Conservation (phyloP, 1,140 invertebrate genomes). For the Thalassaphorura encarpata region DNA sequence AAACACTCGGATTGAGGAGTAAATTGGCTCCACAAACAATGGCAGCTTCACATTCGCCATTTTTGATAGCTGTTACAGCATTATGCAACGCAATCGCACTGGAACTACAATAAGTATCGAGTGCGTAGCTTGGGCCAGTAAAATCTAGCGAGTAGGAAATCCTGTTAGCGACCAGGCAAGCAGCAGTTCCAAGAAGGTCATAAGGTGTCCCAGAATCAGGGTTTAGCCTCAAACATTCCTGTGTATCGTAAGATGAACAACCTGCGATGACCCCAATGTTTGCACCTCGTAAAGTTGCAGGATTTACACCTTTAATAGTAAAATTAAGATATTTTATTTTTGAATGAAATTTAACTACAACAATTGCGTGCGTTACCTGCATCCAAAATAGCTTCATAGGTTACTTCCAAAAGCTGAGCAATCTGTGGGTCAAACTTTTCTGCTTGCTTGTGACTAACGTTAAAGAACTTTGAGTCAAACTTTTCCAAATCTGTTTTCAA, state of each 20-base stretch:
- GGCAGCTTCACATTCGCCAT: slow-evolving; percentile 81
- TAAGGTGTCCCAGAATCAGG: slow-evolving; percentile 77
- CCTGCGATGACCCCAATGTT: slow-evolving; percentile 74
- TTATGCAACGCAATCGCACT: slow-evolving; percentile 78
- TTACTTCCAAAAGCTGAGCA: slow-evolving; percentile 74
- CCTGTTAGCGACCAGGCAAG: slow-evolving; percentile 93
- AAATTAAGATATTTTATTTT: slow-evolving; percentile 4
- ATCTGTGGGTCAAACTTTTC: slow-evolving; percentile 92
- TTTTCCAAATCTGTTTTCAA: slow-evolving; percentile 66
- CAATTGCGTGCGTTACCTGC: no score
- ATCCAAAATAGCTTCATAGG: slow-evolving; percentile 90
- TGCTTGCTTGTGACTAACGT: slow-evolving; percentile 85
- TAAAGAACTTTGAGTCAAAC: slow-evolving; percentile 90
- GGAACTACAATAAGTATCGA: slow-evolving; percentile 94
- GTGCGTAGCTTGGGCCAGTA: slow-evolving; percentile 75
- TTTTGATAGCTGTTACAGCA: slow-evolving; percentile 67
- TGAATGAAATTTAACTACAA: no score
- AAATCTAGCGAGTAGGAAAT: slow-evolving; percentile 93
- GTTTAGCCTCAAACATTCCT: slow-evolving; percentile 67
- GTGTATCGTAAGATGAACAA: slow-evolving; percentile 71
- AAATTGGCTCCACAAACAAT: slow-evolving; percentile 77
- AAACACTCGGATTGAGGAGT: slow-evolving; percentile 71
- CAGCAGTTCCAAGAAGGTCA: slow-evolving; percentile 76
- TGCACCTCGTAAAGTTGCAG: slow-evolving; percentile 61
- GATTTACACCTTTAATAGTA: slow-evolving; percentile 55